phyloP scores from a whole-genome alignment of 2,888 invertebrate species.

The Brassicogethes aeneus region DNA sequence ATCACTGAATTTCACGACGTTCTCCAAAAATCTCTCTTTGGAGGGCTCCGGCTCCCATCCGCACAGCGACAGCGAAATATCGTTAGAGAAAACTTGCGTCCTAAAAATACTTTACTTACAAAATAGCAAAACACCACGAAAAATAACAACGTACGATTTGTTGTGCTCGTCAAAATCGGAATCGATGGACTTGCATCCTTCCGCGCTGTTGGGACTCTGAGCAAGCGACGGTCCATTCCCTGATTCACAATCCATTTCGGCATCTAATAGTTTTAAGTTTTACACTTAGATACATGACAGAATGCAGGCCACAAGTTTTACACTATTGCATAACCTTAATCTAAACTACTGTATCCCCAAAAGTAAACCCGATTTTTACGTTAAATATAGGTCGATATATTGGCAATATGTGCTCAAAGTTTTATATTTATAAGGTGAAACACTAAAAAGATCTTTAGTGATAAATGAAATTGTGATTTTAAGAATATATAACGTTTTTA shows the following conservation, averaged over 20 bases:
- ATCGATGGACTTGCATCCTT: slow-evolving; percentile 71
- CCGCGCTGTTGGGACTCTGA: slow-evolving; percentile 85
- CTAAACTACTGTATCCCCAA: slow-evolving; percentile 10
- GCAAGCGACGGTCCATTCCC: slow-evolving; percentile 94
- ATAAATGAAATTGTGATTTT: too few relatives aligned
- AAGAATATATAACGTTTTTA: too few relatives aligned
- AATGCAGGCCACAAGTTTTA: slow-evolving; percentile 4
- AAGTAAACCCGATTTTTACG: too few relatives aligned
- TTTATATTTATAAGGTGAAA: too few relatives aligned
- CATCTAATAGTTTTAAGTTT: slow-evolving; percentile 41
- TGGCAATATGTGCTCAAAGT: too few relatives aligned
- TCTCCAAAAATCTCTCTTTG: slow-evolving; percentile 46
- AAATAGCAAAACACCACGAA: slow-evolving; percentile 2
- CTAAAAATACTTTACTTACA: slow-evolving; percentile 23
- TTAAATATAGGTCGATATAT: too few relatives aligned
- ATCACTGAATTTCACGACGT: slow-evolving; percentile 52
- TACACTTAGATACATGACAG: slow-evolving; percentile 31
- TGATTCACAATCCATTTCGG: slow-evolving; percentile 87
- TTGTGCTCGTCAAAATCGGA: slow-evolving; percentile 74
- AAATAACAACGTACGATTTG: slow-evolving; percentile 35
- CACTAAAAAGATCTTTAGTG: too few relatives aligned
- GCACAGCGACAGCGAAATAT: slow-evolving; percentile 70
- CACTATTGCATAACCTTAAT: too few relatives aligned
- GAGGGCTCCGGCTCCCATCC: slow-evolving; percentile 52
- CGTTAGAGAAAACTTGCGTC: slow-evolving; percentile 43